Evolutionary conservation across 2,888 invertebrate genomes (phyloP).

Genomic region (Odontomyia ornata): DNA sequence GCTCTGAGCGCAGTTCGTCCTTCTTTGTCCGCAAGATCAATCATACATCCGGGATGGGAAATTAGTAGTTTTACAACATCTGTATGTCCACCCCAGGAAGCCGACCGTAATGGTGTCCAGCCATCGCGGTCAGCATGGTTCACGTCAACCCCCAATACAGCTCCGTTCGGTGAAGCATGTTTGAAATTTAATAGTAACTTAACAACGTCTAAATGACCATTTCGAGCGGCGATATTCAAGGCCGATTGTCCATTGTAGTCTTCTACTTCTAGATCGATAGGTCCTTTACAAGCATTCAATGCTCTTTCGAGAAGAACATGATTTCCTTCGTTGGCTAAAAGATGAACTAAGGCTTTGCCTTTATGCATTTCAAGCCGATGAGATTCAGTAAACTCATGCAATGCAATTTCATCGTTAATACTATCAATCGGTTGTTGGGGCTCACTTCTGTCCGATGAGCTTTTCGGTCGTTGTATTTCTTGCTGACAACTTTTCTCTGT

Average conservation of each 20-base stretch:
- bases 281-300: conserved; percentile 69
- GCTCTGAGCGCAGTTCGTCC: conserved; percentile 89
- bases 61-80: conserved; percentile 85
- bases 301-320: conserved; percentile 72
- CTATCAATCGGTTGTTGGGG: conserved; percentile 57
- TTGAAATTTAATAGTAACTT: conserved; percentile 67
- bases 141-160: conserved; percentile 70
- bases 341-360: conserved; percentile 78
- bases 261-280: conserved; percentile 68
- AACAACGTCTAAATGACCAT: conserved; percentile 78
- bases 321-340: conserved; percentile 79
- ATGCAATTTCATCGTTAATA: conserved; percentile 62
- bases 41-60: conserved; percentile 76
- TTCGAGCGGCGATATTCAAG: conserved; percentile 83
- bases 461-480: conserved; percentile 61
- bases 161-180: conserved; percentile 61
- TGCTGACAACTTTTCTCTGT: conserved; percentile 63
- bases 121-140: conserved; percentile 85
- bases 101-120: conserved; percentile 90
- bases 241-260: conserved; percentile 87
- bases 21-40: conserved; percentile 88
- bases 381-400: conserved; percentile 62
- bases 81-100: conserved; percentile 95
- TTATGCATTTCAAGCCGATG: conserved; percentile 64
- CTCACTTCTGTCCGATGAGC: conserved; percentile 63